Conservation (phyloP, 2,113 vertebrate species). For the Aegotheles bennettii region DNA sequence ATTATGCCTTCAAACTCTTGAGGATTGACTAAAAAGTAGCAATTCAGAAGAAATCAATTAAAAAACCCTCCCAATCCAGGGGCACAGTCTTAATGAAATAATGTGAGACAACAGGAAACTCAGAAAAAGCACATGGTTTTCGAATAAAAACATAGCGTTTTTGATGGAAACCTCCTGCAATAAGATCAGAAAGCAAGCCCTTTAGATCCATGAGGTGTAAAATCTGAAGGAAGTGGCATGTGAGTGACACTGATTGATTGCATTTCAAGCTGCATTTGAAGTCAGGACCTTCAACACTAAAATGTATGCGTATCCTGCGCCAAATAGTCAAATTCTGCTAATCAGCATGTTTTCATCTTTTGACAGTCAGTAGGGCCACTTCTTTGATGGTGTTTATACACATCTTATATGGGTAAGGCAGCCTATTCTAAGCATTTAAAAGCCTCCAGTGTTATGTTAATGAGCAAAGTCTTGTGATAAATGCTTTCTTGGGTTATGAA, state of each 20-base stretch:
- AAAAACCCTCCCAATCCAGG: background rate
- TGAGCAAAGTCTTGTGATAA: background rate
- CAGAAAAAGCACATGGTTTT: background rate
- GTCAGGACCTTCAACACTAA: background rate
- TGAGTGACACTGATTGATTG: background rate
- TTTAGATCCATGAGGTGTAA: background rate
- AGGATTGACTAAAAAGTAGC: background rate
- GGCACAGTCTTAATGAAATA: background rate
- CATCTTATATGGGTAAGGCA: background rate
- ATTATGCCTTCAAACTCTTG: background rate
- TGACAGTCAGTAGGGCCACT: background rate
- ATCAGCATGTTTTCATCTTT: background rate
- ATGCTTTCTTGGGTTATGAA: background rate
- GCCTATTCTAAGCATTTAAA: background rate
- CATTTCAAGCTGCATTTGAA: constrained; percentile 23
- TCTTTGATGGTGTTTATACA: background rate
- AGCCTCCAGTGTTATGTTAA: background rate
- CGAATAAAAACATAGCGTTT: background rate
- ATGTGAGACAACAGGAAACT: background rate
- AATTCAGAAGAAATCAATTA: background rate
- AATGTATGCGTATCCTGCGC: background rate
- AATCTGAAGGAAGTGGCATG: background rate
- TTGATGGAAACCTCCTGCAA: background rate
- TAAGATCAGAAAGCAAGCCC: background rate
- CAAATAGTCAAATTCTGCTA: background rate